Evolutionary conservation across 2,113 vertebrate species (phyloP).

Genomic region (Myrmophylax atrothorax): DNA sequence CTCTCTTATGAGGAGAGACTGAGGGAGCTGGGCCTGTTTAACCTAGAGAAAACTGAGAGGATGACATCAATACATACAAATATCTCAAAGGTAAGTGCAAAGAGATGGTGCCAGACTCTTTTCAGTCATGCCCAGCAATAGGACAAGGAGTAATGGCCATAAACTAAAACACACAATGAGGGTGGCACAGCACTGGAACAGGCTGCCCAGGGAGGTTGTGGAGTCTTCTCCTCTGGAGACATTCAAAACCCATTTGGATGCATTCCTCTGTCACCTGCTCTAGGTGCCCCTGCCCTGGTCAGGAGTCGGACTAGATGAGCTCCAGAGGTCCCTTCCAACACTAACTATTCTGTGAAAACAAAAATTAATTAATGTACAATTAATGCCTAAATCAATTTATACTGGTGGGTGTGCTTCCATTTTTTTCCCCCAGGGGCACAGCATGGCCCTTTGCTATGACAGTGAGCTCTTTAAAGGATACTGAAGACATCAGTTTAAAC

Average conservation of each 20-base stretch:
- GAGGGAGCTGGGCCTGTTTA: too few relatives aligned
- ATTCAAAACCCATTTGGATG: background rate
- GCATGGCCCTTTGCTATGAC: background rate
- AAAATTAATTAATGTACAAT: background rate
- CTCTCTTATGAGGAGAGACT: background rate
- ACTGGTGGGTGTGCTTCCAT: background rate
- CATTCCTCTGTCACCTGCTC: background rate
- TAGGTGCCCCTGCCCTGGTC: background rate
- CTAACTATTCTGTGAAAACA: background rate
- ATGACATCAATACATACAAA: background rate
- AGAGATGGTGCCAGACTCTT: background rate
- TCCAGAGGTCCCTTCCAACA: background rate
- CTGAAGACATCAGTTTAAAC: background rate
- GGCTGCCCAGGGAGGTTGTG: accelerated
- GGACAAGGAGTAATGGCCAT: background rate
- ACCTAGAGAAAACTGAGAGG: background rate
- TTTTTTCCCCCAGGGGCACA: background rate
- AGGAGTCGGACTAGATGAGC: background rate
- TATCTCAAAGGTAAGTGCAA: background rate
- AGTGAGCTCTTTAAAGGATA: background rate
- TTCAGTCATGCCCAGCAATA: background rate
- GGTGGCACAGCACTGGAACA: background rate
- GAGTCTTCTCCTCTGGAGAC: background rate
- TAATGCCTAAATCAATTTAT: background rate
- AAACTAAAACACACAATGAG: background rate